Percentiles rank a stretch among this genome's conserved stretches.
Conservation (phyloP, 2,113 vertebrate genomes). For the Calcarius ornatus region DNA sequence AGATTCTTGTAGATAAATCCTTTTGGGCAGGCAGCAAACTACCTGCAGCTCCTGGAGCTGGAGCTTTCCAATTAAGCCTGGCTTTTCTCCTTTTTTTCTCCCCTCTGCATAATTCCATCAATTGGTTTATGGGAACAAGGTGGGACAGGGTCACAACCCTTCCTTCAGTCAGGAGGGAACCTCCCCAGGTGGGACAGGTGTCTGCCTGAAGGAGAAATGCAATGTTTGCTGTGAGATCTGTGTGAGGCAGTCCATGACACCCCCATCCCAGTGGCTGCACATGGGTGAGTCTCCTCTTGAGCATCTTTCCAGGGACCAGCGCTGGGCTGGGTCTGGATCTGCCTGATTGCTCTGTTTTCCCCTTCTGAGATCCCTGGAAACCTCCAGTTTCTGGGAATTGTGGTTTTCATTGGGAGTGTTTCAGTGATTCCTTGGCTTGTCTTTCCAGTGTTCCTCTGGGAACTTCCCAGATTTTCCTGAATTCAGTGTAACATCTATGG, state of each 20-base stretch:
- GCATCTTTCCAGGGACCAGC: background rate
- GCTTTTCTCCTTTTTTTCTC: background rate
- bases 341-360: background rate
- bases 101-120: background rate
- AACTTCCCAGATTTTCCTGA: background rate
- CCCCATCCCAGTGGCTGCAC: background rate
- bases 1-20: background rate
- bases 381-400: accelerated
- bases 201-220: background rate
- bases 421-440: background rate
- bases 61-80: background rate
- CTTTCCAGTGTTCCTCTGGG: background rate
- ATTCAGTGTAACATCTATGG: accelerated
- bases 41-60: background rate
- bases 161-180: background rate
- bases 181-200: background rate
- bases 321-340: background rate
- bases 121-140: background rate
- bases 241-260: background rate
- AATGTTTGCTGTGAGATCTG: background rate
- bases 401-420: too few relatives aligned
- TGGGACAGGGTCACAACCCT: background rate
- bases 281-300: background rate
- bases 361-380: background rate
- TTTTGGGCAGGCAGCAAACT: background rate